Base-by-base conservation (phyloP, 2,113 vertebrate species). In the Apteryx mantelli region DNA sequence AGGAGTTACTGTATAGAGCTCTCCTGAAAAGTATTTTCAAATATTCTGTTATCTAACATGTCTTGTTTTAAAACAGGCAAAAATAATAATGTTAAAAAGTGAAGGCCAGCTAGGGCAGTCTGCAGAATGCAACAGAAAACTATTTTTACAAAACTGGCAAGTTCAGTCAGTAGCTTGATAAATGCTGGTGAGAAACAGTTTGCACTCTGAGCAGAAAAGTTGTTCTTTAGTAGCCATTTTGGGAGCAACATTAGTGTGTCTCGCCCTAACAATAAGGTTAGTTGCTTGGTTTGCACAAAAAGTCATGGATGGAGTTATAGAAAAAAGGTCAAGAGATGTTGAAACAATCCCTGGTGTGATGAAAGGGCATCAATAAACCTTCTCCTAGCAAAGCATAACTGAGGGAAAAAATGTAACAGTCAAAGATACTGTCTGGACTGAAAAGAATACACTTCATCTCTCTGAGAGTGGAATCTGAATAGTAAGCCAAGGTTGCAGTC, bases 401-500 rank as follows among this genome's bases (percentile, higher is more conserved):
- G 16, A 14, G 7, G n/a, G 21, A 14, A 3, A 76, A 91, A 93
- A 71, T 44, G 56, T 65, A 85, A 21, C 28, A 34, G 89, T 87
- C 91, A 44, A 76, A 93, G 87, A 61, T 85, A 53, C 34, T 52
- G 28, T 69, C 91, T 82, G 82, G 44, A 77, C 28, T 85, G 78
- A 85, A 91, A 65, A 66, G 22, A 89, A 93, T 93, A 91, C 84
- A 44, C 38, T 76, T 48, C 36, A 26, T 5, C 63, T 88, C 52
- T 71, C 48, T 19, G 56, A 65, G 88, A 82, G 53, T 63, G 50
- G 63, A 93, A 86, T 89, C 58, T 74, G 81, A 94, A 78, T 1
- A 2, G 66, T 48, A 85, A 93, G 70, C n/a, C 75, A 89, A 89
- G 78, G n/a, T 53, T 89, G 53, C 0, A 0, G 28, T 0, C 0